These are phyloP conservation scores for Stenodera caucasica DNA, from an alignment of 2,888 invertebrate genomes.

Conservation along the genomic window DNA sequence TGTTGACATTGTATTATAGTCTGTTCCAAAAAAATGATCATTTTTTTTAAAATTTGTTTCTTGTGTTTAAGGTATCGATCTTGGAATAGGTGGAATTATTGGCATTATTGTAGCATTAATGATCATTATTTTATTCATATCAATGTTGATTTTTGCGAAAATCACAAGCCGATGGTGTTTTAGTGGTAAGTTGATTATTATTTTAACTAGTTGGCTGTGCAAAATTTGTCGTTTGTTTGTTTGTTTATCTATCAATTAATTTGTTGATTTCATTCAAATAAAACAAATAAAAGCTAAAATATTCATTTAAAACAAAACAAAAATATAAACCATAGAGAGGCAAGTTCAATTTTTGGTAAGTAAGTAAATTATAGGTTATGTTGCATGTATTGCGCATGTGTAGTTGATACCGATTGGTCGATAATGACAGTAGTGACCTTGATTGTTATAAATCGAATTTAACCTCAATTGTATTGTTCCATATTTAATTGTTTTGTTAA, in stretches of 20 bases:
- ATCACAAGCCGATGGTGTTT: conserved; percentile 86
- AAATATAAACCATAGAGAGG: not conserved
- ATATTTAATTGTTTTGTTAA: no score
- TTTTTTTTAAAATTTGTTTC: no score
- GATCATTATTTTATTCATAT: conserved; percentile 65
- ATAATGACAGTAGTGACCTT: no score
- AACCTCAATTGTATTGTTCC: no score
- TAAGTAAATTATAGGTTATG: not conserved
- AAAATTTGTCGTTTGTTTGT: not conserved
- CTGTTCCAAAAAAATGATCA: not conserved
- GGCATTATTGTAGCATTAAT: conserved; percentile 74
- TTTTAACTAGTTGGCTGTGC: not conserved
- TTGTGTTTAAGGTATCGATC: conserved; percentile 62
- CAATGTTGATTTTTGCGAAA: conserved; percentile 73
- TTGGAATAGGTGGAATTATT: conserved; percentile 76
- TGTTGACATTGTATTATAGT: conserved; percentile 7
- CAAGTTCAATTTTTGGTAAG: not conserved
- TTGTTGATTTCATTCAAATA: no score
- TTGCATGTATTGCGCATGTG: not conserved
- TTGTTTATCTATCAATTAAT: not conserved
- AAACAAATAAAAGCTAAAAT: conserved; percentile 4
- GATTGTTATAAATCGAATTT: no score
- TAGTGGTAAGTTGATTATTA: conserved; percentile 69
- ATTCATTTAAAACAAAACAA: not conserved
- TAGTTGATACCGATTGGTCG: not conserved